These are phyloP conservation scores for Alauda arvensis DNA, from an alignment of 2,797 vertebrate genomes.

Conservation along the genomic window DNA sequence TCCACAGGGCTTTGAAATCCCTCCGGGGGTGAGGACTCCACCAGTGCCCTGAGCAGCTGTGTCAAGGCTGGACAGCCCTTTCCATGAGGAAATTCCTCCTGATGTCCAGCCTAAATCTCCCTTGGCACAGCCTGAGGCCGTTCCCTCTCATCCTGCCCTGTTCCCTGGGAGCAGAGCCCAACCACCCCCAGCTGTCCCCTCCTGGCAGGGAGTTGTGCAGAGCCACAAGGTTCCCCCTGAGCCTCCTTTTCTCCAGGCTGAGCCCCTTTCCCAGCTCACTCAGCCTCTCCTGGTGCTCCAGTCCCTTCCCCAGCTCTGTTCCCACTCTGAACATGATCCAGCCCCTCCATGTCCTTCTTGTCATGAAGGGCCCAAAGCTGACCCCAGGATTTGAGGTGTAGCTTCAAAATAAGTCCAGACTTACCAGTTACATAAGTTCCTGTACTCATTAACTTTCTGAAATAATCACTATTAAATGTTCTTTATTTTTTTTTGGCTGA, in stretches of 20 bases:
- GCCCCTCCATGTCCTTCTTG: neutral
- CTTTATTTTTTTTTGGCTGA: neutral
- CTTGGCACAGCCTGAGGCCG: accelerated
- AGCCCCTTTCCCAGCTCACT: neutral
- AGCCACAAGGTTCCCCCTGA: neutral
- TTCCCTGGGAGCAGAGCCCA: neutral
- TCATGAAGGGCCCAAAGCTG: neutral
- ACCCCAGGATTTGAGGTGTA: neutral
- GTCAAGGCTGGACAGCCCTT: accelerated
- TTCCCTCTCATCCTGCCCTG: accelerated
- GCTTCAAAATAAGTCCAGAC: neutral
- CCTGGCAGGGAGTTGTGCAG: neutral
- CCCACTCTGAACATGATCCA: accelerated
- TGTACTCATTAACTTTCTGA: neutral
- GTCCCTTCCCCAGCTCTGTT: accelerated
- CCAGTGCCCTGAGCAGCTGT: neutral
- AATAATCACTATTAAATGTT: neutral
- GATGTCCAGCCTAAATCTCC: accelerated
- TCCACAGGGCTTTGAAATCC: neutral
- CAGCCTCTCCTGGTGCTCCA: accelerated
- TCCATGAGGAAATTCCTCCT: neutral
- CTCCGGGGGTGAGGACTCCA: neutral
- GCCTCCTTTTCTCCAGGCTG: neutral
- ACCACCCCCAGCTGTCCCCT: accelerated
- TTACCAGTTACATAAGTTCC: neutral